Base-by-base conservation (phyloP, 1,140 invertebrate species). In the Pseudomyrmex pallidus region DNA sequence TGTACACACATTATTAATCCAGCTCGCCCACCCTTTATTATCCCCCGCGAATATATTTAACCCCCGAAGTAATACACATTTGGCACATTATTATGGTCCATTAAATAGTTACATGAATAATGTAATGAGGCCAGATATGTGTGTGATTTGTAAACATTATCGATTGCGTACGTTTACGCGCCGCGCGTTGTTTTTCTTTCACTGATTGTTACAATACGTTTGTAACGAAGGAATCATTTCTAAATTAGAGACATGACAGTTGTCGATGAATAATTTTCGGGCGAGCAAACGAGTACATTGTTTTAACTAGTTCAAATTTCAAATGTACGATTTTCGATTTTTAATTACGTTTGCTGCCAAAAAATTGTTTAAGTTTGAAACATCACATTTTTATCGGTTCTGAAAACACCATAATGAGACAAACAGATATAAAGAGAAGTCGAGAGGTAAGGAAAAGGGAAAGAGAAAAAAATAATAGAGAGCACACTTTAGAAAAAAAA, bases 71-170 rank as follows among this genome's bases (percentile, higher is more conserved):
- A 80, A 72, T 61, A 80, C 44, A 70, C 76, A 72, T 70, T 80
- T 72, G 59, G 67, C 76, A 61, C 76, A 25, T 70, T 70, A 54
- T 50, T 35, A 80, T 13, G 76, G 54, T 25, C 46, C 15, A 56
- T 25, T 80, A 80, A 80, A 80, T 72, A 80, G 76, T 80, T 80
- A 50, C 46, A 50, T 80, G 66, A 80, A 80, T 72, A 70, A 70
- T 44, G 15, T 35, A 70, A 52, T 48, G 54, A 48, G 72, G 54
- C 44, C 56, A 50, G 59, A 72, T 80, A 80, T 59, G 70, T 80
- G 52, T 80, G 44, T 80, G 54, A 72, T 70, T 72, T 72, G 46
- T 48, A 72, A 80, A 72, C 64, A 62, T 22, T 8, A 72, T 80
- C 62, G 35, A 64, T n/a, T n/a, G n/a, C 44, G 4, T 12, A 67